These are phyloP conservation scores for Macrosteles quadrilineatus DNA, from an alignment of 1,140 invertebrate species.

Conservation along the genomic window DNA sequence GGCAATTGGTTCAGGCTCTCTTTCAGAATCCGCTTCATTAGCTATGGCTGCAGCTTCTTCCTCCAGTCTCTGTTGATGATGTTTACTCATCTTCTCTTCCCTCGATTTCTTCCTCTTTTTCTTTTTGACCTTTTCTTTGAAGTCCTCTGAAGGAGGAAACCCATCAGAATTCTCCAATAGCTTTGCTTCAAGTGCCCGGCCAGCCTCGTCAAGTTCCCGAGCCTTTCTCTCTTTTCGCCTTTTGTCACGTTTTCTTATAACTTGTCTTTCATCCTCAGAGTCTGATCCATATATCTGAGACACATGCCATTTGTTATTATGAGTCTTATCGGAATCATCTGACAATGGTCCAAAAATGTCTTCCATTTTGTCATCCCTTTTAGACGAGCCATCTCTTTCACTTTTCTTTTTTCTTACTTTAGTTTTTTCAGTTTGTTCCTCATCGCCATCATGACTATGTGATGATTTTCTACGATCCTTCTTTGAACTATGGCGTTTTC, in stretches of 20 bases:
- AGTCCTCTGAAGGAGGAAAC: constrained; percentile 42
- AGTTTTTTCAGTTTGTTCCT: constrained; percentile 67
- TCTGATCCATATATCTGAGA: constrained; percentile 49
- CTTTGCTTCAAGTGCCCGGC: constrained; percentile 76
- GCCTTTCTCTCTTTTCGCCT: constrained; percentile 64
- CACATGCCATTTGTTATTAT: constrained; percentile 46
- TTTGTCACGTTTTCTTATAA: constrained; percentile 62
- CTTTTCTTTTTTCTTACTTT: constrained; percentile 57
- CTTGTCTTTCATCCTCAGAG: constrained; percentile 47
- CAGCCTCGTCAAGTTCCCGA: constrained; percentile 71
- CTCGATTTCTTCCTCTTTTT: constrained; percentile 82
- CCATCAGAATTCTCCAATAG: constrained; percentile 63
- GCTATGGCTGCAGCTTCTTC: constrained; percentile 33
- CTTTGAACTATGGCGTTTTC: constrained; percentile 49
- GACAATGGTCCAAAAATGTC: constrained; percentile 85
- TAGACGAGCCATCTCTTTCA: constrained; percentile 43
- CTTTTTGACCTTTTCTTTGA: constrained; percentile 59
- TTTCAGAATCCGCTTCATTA: constrained; percentile 36
- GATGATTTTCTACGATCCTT: constrained; percentile 42
- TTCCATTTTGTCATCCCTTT: constrained; percentile 76
- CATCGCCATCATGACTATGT: constrained; percentile 47
- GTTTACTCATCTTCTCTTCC: constrained; percentile 70
- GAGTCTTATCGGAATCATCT: constrained; percentile 60
- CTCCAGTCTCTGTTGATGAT: constrained; percentile 58
- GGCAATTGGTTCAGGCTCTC: constrained; percentile 28